Conservation (phyloP, 2,113 vertebrate genomes). For the Chelonoidis abingdonii region DNA sequence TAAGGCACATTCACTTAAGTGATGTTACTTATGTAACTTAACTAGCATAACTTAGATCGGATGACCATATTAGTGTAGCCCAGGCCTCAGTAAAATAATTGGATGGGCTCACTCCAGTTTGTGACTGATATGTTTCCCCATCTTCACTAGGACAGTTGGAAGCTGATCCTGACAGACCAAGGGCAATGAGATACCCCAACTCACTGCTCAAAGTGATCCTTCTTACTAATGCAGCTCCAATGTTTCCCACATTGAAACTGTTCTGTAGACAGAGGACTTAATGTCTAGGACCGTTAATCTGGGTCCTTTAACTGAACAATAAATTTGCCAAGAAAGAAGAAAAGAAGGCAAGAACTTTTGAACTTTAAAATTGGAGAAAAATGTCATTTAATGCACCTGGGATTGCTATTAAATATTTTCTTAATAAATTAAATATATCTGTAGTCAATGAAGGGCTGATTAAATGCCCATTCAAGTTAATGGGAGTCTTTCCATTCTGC, state of each 20-base stretch:
- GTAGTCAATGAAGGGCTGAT: conserved; percentile 19
- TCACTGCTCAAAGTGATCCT: accelerated
- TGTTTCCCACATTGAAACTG: too few species aligned
- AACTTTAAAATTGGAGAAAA: background rate
- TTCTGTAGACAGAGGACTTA: accelerated
- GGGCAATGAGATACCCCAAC: accelerated
- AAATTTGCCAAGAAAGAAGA: background rate
- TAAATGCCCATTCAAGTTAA: background rate
- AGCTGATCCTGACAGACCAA: background rate
- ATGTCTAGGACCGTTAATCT: accelerated
- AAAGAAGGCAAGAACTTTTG: background rate
- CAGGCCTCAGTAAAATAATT: background rate
- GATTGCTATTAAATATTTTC: background rate
- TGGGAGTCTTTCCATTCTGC: background rate
- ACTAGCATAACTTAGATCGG: too few species aligned
- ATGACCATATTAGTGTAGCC: too few species aligned
- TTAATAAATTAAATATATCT: background rate
- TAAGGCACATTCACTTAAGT: too few species aligned
- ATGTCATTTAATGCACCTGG: accelerated
- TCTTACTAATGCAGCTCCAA: accelerated
- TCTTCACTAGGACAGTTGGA: accelerated
- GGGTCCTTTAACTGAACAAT: background rate
- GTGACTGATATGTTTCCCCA: background rate
- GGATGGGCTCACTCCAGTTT: accelerated
- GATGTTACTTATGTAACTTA: too few species aligned